Percentiles rank a stretch among this genome's conserved stretches.
Evolutionary conservation across 2,797 vertebrate species (phyloP).

Genomic region (Acrossocheilus wenchowensis): DNA sequence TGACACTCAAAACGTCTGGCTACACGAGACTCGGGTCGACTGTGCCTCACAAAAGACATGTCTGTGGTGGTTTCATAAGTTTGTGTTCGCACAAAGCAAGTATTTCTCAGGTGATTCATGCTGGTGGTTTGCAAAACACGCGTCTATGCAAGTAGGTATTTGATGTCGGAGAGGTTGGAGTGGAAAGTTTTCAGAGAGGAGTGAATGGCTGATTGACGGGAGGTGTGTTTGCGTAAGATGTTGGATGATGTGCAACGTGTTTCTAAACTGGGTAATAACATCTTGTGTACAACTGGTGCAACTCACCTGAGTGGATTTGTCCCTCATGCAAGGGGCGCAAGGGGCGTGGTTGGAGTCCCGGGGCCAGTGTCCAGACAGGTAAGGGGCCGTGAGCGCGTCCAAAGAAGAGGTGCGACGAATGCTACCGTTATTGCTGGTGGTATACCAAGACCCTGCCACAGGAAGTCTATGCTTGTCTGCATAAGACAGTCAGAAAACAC

Average conservation of each 20-base stretch:
- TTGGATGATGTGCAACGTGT: not conserved
- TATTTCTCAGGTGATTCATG: constrained; percentile 43
- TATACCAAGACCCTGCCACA: constrained; percentile 59
- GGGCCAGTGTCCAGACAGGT: constrained; percentile 89
- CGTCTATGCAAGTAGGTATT: constrained; percentile 8
- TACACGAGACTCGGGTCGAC: not conserved
- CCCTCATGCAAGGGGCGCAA: constrained; percentile 84
- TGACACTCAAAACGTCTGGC: not conserved
- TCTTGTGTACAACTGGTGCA: not conserved
- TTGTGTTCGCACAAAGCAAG: constrained; percentile 36
- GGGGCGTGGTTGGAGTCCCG: constrained; percentile 81
- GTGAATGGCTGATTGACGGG: constrained; percentile 23
- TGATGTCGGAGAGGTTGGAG: not conserved
- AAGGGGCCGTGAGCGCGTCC: constrained; percentile 84
- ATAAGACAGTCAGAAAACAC: constrained; percentile 35
- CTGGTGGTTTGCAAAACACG: constrained; percentile 26
- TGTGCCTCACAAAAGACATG: constrained; percentile 10
- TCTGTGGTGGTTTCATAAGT: constrained; percentile 28
- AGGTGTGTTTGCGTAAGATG: not conserved
- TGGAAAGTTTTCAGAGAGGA: not conserved
- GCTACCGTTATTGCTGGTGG: constrained; percentile 55
- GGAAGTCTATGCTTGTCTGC: constrained; percentile 60
- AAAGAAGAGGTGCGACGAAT: constrained; percentile 82
- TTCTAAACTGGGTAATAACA: constrained; percentile 1
- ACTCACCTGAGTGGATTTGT: constrained; percentile 87